Evolutionary conservation across 2,888 invertebrate genomes (phyloP).

Genomic region (Myopa tessellatipennis): DNA sequence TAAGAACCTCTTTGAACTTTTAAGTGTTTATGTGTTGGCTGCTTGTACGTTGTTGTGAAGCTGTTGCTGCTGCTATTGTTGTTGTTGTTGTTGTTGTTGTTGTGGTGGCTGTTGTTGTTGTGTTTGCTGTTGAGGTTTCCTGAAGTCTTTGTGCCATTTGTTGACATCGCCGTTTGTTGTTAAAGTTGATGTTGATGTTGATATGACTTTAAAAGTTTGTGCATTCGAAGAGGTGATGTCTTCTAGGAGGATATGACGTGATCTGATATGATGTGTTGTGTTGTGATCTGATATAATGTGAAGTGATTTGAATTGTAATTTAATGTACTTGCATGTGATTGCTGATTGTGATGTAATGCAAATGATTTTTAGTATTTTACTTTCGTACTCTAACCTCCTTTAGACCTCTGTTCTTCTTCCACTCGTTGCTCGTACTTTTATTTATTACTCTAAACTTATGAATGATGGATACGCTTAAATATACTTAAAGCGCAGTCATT

Average conservation of each 20-base stretch:
- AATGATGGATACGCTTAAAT: too few species aligned
- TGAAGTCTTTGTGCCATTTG: constrained; percentile 23
- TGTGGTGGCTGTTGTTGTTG: constrained; percentile 30
- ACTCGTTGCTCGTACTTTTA: too few species aligned
- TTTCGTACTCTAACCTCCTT: too few species aligned
- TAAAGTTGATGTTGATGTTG: constrained; percentile 11
- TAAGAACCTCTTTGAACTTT: constrained; percentile 65
- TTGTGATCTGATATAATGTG: too few species aligned
- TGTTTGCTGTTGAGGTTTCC: constrained; percentile 18
- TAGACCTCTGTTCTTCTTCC: too few species aligned
- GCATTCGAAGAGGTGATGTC: too few species aligned
- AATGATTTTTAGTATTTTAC: neutral
- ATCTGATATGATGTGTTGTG: too few species aligned
- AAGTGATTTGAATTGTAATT: too few species aligned
- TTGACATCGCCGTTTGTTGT: constrained; percentile 21
- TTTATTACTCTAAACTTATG: too few species aligned
- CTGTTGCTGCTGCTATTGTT: constrained; percentile 45
- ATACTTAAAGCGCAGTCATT: too few species aligned
- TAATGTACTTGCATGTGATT: too few species aligned
- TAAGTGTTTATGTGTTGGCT: constrained; percentile 56
- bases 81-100: constrained; percentile 37
- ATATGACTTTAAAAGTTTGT: neutral
- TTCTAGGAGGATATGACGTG: too few species aligned
- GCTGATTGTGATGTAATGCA: neutral
- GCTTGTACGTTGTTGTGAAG: constrained; percentile 6